phyloP scores from a whole-genome alignment of 2,888 invertebrate species.

The Mythimna lalbum region DNA sequence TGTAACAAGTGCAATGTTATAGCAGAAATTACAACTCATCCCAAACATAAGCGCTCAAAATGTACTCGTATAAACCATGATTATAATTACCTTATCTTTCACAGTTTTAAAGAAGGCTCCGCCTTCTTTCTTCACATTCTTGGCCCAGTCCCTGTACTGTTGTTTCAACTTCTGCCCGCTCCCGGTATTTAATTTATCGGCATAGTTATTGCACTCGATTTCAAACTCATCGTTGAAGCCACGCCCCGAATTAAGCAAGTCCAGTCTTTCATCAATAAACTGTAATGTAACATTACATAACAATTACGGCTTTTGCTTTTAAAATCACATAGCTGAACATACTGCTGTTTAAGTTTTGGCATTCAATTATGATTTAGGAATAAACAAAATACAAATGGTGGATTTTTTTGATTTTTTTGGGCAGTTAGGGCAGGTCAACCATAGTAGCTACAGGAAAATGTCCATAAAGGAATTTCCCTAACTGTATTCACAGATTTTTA shows the following conservation, averaged over 20 bases:
- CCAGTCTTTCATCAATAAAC: constrained; percentile 98
- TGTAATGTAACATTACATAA: constrained; percentile 73
- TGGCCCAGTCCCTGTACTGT: constrained; percentile 94
- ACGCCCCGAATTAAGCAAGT: constrained; percentile 97
- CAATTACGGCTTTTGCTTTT: background rate
- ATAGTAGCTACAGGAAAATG: no score
- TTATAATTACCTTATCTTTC: constrained; percentile 94
- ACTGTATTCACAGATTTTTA: no score
- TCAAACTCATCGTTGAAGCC: constrained; percentile 99
- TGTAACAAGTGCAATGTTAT: background rate
- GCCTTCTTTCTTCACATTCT: constrained; percentile 94
- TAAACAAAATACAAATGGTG: background rate
- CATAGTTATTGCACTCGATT: constrained; percentile 92
- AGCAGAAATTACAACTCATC: constrained; percentile 19
- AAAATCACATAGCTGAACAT: background rate
- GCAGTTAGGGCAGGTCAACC: no score
- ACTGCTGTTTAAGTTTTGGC: background rate
- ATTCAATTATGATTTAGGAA: background rate
- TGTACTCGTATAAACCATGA: constrained; percentile 6
- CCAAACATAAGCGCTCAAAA: constrained; percentile 14
- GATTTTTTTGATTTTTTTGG: background rate
- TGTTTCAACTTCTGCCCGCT: constrained; percentile 86
- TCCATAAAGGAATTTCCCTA: no score
- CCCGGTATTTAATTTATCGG: constrained; percentile 88
- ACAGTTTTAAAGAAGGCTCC: constrained; percentile 96